A percentile compares a stretch with the other conserved stretches of the same genome.
Conservation (phyloP, 2,113 vertebrate species). For the Apus apus region DNA sequence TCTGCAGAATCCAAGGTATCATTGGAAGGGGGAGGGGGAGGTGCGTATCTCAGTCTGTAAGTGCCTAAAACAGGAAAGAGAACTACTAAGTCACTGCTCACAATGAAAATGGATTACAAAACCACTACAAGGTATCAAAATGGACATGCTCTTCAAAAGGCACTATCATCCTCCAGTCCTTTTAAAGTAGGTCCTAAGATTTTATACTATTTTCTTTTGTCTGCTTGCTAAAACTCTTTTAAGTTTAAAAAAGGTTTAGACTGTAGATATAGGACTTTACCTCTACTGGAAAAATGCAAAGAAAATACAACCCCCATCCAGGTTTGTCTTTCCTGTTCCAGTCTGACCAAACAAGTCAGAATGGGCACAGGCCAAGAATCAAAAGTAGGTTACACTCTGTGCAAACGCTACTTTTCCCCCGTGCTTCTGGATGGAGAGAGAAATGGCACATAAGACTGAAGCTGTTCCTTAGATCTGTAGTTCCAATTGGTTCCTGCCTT, state of each 20-base stretch:
- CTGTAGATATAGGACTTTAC: not conserved
- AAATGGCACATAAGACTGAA: not conserved
- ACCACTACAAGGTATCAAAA: constrained; percentile 69
- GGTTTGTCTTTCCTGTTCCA: not conserved
- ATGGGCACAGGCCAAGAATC: not conserved
- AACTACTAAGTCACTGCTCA: constrained; percentile 83
- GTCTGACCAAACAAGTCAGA: constrained; percentile 13
- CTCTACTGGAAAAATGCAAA: not conserved
- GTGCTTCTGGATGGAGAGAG: not conserved
- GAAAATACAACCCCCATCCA: not conserved
- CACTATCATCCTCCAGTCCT: constrained; percentile 54
- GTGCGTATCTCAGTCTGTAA: constrained; percentile 91
- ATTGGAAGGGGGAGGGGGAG: constrained; percentile 86
- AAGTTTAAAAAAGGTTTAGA: not conserved
- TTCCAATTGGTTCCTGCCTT: not conserved
- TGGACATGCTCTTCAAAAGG: constrained; percentile 69
- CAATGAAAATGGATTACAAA: constrained; percentile 71
- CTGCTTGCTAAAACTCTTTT: not conserved
- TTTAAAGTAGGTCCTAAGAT: not conserved
- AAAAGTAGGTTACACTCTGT: not conserved
- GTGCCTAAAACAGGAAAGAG: constrained; percentile 89
- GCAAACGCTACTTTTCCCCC: not conserved
- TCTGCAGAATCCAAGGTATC: constrained; percentile 91
- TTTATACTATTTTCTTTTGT: not conserved
- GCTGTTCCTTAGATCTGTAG: not conserved